Conservation (phyloP, 2,888 invertebrate species). For the Baccha elongata region DNA sequence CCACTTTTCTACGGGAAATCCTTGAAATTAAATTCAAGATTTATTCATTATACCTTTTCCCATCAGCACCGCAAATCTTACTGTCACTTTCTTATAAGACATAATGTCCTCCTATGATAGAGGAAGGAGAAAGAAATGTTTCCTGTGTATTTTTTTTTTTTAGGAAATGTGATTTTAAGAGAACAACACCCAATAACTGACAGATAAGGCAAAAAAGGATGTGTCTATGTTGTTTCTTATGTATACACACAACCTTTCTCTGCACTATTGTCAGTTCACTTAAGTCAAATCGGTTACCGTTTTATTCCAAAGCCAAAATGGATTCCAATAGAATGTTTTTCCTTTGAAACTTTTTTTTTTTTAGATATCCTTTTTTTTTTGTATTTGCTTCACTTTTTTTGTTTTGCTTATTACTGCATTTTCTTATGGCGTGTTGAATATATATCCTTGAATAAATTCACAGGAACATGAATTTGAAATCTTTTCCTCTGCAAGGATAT, state of each 20-base stretch:
- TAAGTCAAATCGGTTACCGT: slow-evolving; percentile 71
- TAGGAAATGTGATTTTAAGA: slow-evolving; percentile 69
- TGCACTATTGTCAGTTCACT: slow-evolving; percentile 68
- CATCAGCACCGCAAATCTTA: slow-evolving; percentile 1
- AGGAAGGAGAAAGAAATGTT: not conserved
- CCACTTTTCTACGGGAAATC: slow-evolving; percentile 40
- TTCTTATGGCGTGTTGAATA: slow-evolving; percentile 52
- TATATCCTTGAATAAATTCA: slow-evolving; percentile 69
- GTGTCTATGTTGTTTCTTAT: slow-evolving; percentile 47
- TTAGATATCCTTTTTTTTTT: not conserved
- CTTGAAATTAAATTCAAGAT: slow-evolving; percentile 56
- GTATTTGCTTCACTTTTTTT: slow-evolving; percentile 9
- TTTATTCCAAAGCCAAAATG: slow-evolving; percentile 62
- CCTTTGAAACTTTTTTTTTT: slow-evolving; percentile 53
- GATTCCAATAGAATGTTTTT: slow-evolving; percentile 68
- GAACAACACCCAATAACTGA: slow-evolving; percentile 70
- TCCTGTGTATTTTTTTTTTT: slow-evolving; percentile 23
- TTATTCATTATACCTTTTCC: slow-evolving; percentile 50
- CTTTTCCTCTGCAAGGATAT: slow-evolving; percentile 36
- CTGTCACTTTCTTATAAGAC: not conserved
- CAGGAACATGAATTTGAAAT: slow-evolving; percentile 64
- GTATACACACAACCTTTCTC: slow-evolving; percentile 4
- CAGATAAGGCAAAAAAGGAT: slow-evolving; percentile 60
- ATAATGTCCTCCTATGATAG: slow-evolving; percentile 28
- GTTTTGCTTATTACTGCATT: slow-evolving; percentile 61